phyloP scores from a whole-genome alignment of 2,113 vertebrate genomes.

The Ptilonorhynchus violaceus region DNA sequence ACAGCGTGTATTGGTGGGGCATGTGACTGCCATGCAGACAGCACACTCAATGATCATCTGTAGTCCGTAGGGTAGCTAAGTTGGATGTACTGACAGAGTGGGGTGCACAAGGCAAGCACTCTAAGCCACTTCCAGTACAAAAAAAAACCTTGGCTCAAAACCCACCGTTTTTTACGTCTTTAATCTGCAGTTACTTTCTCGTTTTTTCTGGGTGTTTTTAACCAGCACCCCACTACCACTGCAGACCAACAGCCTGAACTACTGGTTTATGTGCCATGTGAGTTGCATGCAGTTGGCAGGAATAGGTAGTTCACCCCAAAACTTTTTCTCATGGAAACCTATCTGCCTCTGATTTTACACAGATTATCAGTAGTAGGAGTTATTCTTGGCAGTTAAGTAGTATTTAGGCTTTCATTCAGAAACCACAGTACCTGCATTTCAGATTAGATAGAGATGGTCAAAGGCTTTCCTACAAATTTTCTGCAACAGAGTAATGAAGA shows the following conservation, averaged over 20 bases:
- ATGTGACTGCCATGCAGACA: background rate
- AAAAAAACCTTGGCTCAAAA: background rate
- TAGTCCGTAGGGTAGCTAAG: background rate
- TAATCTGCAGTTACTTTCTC: background rate
- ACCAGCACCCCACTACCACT: background rate
- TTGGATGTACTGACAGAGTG: background rate
- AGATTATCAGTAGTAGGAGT: background rate
- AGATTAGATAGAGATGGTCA: background rate
- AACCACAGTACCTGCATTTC: background rate
- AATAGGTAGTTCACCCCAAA: background rate
- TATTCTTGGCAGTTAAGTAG: background rate
- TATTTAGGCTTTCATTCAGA: background rate
- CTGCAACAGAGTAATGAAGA: background rate
- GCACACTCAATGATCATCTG: background rate
- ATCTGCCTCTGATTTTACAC: background rate
- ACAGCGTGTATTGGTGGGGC: background rate
- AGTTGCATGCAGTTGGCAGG: background rate
- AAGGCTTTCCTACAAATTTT: background rate
- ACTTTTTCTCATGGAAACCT: background rate
- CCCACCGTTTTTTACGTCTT: background rate
- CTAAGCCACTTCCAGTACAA: background rate
- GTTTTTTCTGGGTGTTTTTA: background rate
- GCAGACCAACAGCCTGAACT: background rate
- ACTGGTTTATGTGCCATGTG: background rate
- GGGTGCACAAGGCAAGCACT: background rate